Base-by-base conservation (phyloP, 1,140 invertebrate species). In the Neodiprion pinetum region DNA sequence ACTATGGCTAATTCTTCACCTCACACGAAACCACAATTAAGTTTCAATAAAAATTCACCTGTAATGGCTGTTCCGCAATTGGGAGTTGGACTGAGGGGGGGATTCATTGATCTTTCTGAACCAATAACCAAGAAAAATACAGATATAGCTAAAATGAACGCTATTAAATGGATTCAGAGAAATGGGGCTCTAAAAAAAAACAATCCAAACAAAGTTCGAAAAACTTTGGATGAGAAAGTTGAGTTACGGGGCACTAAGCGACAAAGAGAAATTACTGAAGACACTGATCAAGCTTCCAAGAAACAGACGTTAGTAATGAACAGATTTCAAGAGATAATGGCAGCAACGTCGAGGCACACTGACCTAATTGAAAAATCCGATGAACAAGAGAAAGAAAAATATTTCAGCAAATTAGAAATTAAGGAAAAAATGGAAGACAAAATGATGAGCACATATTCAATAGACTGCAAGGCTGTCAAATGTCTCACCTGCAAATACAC, bases 361-460 rank as follows among this genome's bases (percentile, higher is more conserved):
- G 93, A 95, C 84, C 88, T 97, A 14, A 90, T 96, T 4, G 90
- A 95, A 80, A 87, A 91, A 76, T 91, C 93, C 48, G 93, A 97
- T 70, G 88, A 93, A 71, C 91, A 95, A 80, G 93, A 93, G 74
- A 90, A 95, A 82, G 94, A 96, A 17, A 93, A 95, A 79, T 98
- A 98, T 85, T 98, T 98, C 77, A 91, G 93, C 75, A 95, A 94
- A 82, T 84, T 98, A 71, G 96, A 98, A 85, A 93, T 93, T 76
- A 98, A 96, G 82, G 97, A 99, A 87, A 91, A 91, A 78, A 93
- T 98, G 91, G 97, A 98, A 85, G 94, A 97, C 73, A 98, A 98
- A 88, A 97, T 98, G 95, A 84, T 94, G 21, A 92, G 90, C 53
- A 97, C 96, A 8, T 96, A 90, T 81, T 95, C 97, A 87, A 87